A percentile compares a stretch with the other conserved stretches of the same genome.
These are phyloP conservation scores for Hirudo medicinalis DNA, from an alignment of 1,140 invertebrate genomes.

Conservation along the genomic window DNA sequence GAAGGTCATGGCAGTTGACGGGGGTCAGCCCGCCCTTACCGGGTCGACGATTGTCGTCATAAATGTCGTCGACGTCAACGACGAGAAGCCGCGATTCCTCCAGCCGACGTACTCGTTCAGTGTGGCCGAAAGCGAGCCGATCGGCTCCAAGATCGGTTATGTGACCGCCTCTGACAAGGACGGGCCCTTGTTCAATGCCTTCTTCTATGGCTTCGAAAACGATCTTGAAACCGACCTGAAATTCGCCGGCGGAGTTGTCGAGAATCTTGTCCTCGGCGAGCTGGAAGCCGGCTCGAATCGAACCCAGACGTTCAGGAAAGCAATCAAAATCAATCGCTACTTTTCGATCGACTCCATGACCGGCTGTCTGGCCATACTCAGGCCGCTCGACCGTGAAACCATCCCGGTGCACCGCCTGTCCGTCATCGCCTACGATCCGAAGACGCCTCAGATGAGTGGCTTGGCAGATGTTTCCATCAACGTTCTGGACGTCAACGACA, in stretches of 20 bases:
- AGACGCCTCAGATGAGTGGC: conserved; percentile 26
- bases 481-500: conserved; percentile 33
- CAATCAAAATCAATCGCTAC: conserved; percentile 37
- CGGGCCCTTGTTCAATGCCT: conserved; percentile 21
- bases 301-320: background rate
- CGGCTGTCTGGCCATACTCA: conserved; percentile 72
- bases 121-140: conserved; percentile 28
- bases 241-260: background rate
- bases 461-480: conserved; percentile 12
- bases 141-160: conserved; percentile 62
- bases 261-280: background rate
- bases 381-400: conserved; percentile 65
- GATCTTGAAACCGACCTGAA: background rate
- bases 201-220: conserved; percentile 10
- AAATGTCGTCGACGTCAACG: conserved; percentile 29
- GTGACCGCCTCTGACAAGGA: conserved; percentile 75
- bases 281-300: background rate
- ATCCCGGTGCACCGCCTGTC: conserved; percentile 72
- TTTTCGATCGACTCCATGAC: conserved; percentile 74
- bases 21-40: conserved; percentile 21
- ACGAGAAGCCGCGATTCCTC: conserved; percentile 49
- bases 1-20: conserved; percentile 32
- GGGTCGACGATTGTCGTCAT: conserved; percentile 27
- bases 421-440: conserved; percentile 65
- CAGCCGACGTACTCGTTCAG: conserved; percentile 53